These are phyloP conservation scores for Terrapene triunguis DNA, from an alignment of 2,113 vertebrate species.

Conservation along the genomic window DNA sequence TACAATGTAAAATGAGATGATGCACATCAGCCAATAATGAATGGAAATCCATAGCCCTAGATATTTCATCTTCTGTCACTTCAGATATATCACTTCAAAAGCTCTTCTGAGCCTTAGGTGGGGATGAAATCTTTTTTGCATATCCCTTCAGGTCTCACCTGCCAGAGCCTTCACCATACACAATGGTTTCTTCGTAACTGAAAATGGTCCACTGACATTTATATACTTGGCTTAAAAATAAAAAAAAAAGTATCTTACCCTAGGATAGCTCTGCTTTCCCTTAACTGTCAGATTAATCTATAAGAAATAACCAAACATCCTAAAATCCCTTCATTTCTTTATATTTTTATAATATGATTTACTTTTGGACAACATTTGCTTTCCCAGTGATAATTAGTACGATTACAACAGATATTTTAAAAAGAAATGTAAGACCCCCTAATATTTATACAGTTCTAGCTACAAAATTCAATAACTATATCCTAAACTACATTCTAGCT, in stretches of 20 bases:
- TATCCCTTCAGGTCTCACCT: background rate
- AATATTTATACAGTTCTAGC: background rate
- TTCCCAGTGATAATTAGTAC: background rate
- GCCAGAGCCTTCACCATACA: background rate
- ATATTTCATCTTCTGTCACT: background rate
- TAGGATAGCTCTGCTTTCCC: background rate
- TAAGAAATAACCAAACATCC: background rate
- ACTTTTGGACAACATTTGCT: background rate
- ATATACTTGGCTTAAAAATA: background rate
- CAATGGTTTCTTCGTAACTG: background rate
- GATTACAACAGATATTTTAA: background rate
- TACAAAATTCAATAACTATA: background rate
- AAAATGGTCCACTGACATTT: background rate
- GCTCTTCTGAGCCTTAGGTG: background rate
- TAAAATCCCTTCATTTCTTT: background rate
- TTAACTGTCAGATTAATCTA: background rate
- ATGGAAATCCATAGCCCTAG: background rate
- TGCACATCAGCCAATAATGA: background rate
- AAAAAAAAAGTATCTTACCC: background rate
- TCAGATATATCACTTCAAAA: background rate
- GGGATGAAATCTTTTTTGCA: background rate
- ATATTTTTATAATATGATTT: background rate
- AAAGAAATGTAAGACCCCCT: background rate
- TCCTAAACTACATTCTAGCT: background rate
- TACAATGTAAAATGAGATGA: background rate